phyloP scores from a whole-genome alignment of 2,113 vertebrate genomes.

The Geococcyx californianus region DNA sequence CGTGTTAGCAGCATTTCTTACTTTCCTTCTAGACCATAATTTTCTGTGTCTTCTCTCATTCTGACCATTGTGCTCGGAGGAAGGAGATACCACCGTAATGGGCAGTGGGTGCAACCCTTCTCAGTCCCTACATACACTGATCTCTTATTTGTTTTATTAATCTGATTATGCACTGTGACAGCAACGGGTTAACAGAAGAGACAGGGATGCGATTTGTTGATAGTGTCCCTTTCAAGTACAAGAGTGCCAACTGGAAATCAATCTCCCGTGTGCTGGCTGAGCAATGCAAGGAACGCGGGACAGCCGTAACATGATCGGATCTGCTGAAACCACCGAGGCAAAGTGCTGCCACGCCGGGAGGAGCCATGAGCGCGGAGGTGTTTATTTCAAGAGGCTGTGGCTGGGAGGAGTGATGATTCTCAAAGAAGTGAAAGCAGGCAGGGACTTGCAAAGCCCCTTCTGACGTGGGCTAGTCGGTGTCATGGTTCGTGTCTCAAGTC shows the following conservation, averaged over 20 bases:
- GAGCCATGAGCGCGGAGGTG: fast-evolving
- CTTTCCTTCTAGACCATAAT: background rate
- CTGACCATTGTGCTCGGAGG: background rate
- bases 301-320: background rate
- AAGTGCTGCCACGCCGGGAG: background rate
- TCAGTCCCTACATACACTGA: background rate
- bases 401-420: background rate
- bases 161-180: background rate
- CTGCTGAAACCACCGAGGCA: background rate
- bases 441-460: background rate
- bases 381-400: background rate
- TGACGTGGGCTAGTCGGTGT: background rate
- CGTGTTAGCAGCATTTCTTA: background rate
- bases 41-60: background rate
- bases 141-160: background rate
- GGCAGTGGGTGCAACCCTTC: background rate
- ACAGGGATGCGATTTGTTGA: background rate
- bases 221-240: background rate
- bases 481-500: background rate
- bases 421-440: background rate
- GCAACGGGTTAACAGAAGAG: background rate
- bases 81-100: background rate
- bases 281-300: background rate
- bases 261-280: fast-evolving
- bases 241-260: background rate